Percentiles rank a stretch among this genome's conserved stretches.
These are phyloP conservation scores for Melanaphis sacchari DNA, from an alignment of 1,140 invertebrate genomes.

Conservation along the genomic window DNA sequence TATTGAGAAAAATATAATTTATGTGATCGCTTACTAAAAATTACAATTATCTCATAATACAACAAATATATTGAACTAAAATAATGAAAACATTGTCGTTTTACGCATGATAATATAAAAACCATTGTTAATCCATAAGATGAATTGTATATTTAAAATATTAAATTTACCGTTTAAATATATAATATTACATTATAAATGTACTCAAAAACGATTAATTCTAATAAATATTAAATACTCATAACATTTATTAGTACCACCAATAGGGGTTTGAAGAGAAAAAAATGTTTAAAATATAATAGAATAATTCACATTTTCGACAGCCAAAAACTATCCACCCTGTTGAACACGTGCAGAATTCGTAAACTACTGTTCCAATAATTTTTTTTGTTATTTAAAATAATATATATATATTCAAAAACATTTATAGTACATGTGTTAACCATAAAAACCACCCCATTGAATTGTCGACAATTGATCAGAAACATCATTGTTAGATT, in stretches of 20 bases:
- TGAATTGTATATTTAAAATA: background rate
- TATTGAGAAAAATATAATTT: background rate
- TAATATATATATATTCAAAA: slow-evolving; percentile 20
- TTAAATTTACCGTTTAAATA: background rate
- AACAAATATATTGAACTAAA: background rate
- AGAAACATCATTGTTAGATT: slow-evolving; percentile 41
- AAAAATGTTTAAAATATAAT: background rate
- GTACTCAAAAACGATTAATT: background rate
- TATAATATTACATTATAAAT: background rate
- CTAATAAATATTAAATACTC: slow-evolving; percentile 8
- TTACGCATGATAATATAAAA: background rate
- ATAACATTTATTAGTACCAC: background rate
- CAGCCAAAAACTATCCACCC: background rate
- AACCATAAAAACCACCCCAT: slow-evolving; percentile 9
- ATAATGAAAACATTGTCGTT: background rate
- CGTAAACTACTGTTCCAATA: background rate
- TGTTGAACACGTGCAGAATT: slow-evolving; percentile 12
- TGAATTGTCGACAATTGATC: slow-evolving; percentile 50
- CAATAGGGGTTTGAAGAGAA: background rate
- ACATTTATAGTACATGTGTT: slow-evolving; percentile 25
- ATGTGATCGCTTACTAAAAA: background rate
- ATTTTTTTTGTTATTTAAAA: slow-evolving; percentile 43
- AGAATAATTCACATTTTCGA: background rate
- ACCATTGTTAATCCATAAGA: background rate
- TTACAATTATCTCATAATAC: background rate